A percentile compares a stretch with the other conserved stretches of the same genome.
Evolutionary conservation across 1,140 invertebrate genomes (phyloP).

Genomic region (Bombus sibiricus): DNA sequence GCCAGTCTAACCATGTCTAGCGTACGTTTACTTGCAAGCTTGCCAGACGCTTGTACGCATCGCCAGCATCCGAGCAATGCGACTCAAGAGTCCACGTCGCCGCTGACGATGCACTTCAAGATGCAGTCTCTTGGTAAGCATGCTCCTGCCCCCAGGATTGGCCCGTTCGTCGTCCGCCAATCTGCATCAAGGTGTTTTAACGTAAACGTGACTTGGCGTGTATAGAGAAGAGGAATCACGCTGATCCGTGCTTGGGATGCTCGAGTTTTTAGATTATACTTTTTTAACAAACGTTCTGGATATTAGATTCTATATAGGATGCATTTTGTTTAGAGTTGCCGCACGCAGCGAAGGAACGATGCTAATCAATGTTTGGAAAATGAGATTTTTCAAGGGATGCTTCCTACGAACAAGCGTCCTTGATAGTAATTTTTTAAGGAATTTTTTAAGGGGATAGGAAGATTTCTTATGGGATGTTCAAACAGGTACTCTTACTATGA

Average conservation of each 20-base stretch:
- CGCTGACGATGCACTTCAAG: conserved; percentile 58
- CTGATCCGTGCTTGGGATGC: too few species aligned
- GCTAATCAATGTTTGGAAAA: too few species aligned
- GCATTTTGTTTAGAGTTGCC: too few species aligned
- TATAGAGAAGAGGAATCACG: not conserved
- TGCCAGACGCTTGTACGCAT: conserved; percentile 68
- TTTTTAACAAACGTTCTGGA: not conserved
- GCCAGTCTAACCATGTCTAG: conserved; percentile 78
- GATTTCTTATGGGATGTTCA: not conserved
- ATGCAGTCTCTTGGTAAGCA: conserved; percentile 17
- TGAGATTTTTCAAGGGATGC: not conserved
- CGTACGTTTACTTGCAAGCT: conserved; percentile 72
- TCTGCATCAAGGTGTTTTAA: not conserved
- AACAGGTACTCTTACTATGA: too few species aligned
- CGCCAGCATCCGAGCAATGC: conserved; percentile 76
- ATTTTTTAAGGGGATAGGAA: not conserved
- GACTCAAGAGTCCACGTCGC: conserved; percentile 73
- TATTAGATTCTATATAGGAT: not conserved
- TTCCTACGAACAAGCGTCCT: not conserved
- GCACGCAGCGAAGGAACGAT: not conserved
- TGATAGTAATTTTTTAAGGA: not conserved
- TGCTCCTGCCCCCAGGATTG: conserved; percentile 27
- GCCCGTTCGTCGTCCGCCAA: conserved; percentile 10
- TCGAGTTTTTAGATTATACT: not conserved
- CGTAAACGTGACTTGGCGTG: conserved; percentile 1